Conservation (phyloP, 2,797 vertebrate genomes). For the Hyperoplus lanceolatus region DNA sequence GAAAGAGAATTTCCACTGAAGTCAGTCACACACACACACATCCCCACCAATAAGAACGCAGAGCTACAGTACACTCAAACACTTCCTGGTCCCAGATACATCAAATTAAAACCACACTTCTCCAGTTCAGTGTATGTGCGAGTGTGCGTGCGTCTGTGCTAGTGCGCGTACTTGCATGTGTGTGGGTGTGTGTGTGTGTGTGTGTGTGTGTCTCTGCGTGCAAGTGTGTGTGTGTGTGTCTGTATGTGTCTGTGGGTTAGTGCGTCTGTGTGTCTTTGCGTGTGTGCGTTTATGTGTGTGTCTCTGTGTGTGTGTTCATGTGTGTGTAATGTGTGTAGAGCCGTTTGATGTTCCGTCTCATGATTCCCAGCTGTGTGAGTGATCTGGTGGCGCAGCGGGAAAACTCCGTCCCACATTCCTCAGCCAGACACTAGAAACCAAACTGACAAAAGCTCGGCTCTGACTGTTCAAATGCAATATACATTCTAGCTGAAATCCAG, state of each 20-base stretch:
- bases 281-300: no score
- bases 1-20: slow-evolving; percentile 1
- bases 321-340: neutral
- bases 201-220: neutral
- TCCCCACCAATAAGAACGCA: neutral
- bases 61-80: neutral
- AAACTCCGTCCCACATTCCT: slow-evolving; percentile 32
- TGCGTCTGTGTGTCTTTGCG: no score
- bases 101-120: neutral
- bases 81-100: neutral
- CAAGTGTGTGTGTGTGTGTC: no score
- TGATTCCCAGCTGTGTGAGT: neutral
- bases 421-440: slow-evolving; percentile 16
- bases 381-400: slow-evolving; percentile 10
- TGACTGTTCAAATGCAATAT: neutral
- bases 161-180: slow-evolving; percentile 10
- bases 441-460: neutral
- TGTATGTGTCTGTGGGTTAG: no score
- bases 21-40: neutral
- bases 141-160: neutral
- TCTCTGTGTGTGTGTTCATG: no score
- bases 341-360: slow-evolving; percentile 1
- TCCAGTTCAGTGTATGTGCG: neutral
- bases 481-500: no score
- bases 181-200: slow-evolving; percentile 15